phyloP scores from a whole-genome alignment of 2,797 vertebrate genomes.

The Microchirus variegatus region DNA sequence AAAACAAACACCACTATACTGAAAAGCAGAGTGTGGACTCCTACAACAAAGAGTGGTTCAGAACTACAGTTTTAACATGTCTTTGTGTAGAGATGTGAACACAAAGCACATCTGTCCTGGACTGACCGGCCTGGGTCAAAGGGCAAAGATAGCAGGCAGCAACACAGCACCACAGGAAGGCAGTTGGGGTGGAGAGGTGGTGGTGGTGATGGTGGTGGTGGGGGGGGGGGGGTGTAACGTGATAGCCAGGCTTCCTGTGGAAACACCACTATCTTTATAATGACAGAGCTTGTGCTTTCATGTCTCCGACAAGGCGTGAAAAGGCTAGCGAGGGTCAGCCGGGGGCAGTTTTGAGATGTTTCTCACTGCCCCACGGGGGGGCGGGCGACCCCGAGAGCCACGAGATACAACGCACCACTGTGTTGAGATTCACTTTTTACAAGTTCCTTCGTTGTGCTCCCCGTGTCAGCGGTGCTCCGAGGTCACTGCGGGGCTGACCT shows the following conservation, averaged over 20 bases:
- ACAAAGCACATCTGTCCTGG: slow-evolving; percentile 8
- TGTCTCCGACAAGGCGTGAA: slow-evolving; percentile 62
- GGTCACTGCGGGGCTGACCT: slow-evolving; percentile 35
- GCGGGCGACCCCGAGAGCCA: slow-evolving; percentile 30
- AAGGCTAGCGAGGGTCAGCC: slow-evolving; percentile 42
- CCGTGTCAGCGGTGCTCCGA: slow-evolving; percentile 41
- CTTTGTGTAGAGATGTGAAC: neutral
- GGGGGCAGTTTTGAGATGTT: slow-evolving; percentile 7
- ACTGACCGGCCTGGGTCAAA: slow-evolving; percentile 57
- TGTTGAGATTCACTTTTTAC: slow-evolving; percentile 36
- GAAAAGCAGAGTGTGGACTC: too few relatives aligned
- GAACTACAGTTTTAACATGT: too few relatives aligned
- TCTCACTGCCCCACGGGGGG: slow-evolving; percentile 33
- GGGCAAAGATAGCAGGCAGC: slow-evolving; percentile 64
- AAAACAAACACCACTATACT: too few relatives aligned
- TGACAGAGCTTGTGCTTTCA: slow-evolving; percentile 60
- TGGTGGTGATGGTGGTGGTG: neutral
- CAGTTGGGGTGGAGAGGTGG: neutral
- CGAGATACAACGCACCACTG: slow-evolving; percentile 31
- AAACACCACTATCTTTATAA: slow-evolving; percentile 66
- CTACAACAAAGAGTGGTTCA: too few relatives aligned
- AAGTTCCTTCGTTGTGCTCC: slow-evolving; percentile 41
- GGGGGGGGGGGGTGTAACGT: slow-evolving; percentile 36
- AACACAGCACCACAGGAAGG: slow-evolving; percentile 31
- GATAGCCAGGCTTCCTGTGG: slow-evolving; percentile 74